Conservation (phyloP, 1,140 invertebrate genomes). For the Phocides pigmalion region DNA sequence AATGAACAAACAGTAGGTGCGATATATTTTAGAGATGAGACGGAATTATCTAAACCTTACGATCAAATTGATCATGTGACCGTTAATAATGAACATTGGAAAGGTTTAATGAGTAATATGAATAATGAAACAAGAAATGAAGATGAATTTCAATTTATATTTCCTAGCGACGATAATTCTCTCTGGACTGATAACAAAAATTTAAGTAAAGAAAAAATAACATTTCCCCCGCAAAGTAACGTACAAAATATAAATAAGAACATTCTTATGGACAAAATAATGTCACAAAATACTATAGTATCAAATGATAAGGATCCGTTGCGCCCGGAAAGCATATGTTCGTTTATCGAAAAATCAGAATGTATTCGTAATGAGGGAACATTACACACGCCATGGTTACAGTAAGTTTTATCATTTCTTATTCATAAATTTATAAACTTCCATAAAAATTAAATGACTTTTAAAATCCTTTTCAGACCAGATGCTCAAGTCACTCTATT, state of each 20-base stretch:
- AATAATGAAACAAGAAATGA: slow-evolving; percentile 8
- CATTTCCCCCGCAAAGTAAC: not conserved
- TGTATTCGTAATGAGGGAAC: slow-evolving; percentile 50
- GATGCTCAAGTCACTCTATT: slow-evolving; percentile 14
- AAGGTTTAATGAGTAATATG: not conserved
- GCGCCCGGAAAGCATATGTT: slow-evolving; percentile 65
- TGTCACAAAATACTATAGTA: slow-evolving; percentile 25
- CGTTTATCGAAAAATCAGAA: slow-evolving; percentile 54
- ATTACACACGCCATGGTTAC: slow-evolving; percentile 27
- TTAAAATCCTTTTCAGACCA: slow-evolving; percentile 14
- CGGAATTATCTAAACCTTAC: slow-evolving; percentile 29
- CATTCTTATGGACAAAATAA: slow-evolving; percentile 5
- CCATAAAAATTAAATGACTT: not conserved
- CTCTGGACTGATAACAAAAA: slow-evolving; percentile 33
- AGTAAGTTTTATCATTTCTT: slow-evolving; percentile 26
- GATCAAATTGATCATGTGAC: slow-evolving; percentile 10
- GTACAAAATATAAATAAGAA: slow-evolving; percentile 2
- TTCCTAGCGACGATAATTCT: slow-evolving; percentile 47
- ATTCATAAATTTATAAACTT: too few relatives aligned
- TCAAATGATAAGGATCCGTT: slow-evolving; percentile 41
- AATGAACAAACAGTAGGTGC: slow-evolving; percentile 14
- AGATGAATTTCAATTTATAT: slow-evolving; percentile 52
- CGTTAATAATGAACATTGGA: slow-evolving; percentile 9
- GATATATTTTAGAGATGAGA: slow-evolving; percentile 43
- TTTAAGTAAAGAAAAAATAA: slow-evolving; percentile 3